Evolutionary conservation across 2,113 vertebrate species (phyloP).

Genomic region (Crotalus horridus): DNA sequence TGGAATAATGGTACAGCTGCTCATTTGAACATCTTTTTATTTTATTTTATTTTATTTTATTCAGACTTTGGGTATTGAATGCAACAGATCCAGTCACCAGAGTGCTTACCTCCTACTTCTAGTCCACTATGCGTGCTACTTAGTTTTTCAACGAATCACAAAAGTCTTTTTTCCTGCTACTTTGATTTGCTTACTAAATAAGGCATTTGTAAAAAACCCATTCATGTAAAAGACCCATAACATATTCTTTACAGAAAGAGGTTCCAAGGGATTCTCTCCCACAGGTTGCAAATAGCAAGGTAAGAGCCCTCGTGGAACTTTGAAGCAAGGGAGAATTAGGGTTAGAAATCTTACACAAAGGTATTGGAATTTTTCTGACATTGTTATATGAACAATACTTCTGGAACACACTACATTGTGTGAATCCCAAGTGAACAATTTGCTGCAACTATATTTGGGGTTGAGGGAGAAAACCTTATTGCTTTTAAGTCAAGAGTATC

Average conservation of each 20-base stretch:
- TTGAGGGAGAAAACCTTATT: neutral
- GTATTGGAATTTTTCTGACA: neutral
- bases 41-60: neutral
- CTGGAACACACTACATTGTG: neutral
- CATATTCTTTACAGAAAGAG: neutral
- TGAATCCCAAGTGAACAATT: slow-evolving; percentile 5
- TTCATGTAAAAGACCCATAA: neutral
- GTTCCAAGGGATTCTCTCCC: neutral
- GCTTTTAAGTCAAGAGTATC: slow-evolving; percentile 10
- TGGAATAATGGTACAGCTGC: neutral
- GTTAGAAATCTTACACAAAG: neutral
- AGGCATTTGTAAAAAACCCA: neutral
- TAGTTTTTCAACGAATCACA: neutral
- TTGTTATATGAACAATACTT: neutral
- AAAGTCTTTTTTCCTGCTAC: neutral
- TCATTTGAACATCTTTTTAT: neutral
- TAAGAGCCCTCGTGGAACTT: neutral
- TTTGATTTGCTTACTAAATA: neutral
- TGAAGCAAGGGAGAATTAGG: neutral
- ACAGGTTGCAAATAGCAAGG: neutral
- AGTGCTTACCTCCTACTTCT: neutral
- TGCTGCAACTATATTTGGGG: neutral
- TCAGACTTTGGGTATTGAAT: neutral
- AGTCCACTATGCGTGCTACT: neutral
- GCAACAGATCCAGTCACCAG: neutral